phyloP scores from a whole-genome alignment of 2,797 vertebrate species.

The Chelon labrosus region DNA sequence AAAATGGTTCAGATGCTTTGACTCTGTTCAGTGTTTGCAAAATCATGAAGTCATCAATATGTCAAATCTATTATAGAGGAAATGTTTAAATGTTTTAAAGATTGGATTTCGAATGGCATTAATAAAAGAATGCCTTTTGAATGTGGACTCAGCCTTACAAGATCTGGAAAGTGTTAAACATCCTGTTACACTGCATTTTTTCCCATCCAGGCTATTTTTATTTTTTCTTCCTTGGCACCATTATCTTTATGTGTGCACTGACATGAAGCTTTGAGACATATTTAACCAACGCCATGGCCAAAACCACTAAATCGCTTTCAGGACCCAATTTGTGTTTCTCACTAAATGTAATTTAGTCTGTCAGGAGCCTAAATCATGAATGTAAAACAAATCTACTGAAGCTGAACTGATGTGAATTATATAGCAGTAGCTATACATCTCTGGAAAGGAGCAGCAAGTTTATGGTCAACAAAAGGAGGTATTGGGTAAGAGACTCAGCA shows the following conservation, averaged over 20 bases:
- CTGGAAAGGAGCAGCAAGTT: conserved; percentile 25
- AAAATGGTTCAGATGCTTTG: background rate
- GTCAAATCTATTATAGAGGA: background rate
- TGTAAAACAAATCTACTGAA: conserved; percentile 21
- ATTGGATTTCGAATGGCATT: conserved; percentile 9
- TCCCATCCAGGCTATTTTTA: conserved; percentile 1
- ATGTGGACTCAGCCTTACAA: conserved; percentile 5
- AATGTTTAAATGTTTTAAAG: background rate
- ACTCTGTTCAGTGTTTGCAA: too few species aligned
- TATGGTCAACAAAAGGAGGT: conserved; percentile 4
- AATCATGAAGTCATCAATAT: background rate
- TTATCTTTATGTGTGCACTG: conserved; percentile 1
- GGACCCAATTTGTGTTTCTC: background rate
- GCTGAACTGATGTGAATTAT: conserved; percentile 10
- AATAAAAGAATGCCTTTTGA: background rate
- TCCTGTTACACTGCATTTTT: conserved; percentile 27
- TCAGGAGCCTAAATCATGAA: conserved; percentile 5
- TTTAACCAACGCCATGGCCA: conserved; percentile 19
- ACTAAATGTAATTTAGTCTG: conserved; percentile 33
- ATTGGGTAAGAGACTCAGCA: conserved; percentile 18
- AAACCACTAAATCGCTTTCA: conserved; percentile 24
- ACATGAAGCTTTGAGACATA: conserved; percentile 16
- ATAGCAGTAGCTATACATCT: conserved; percentile 14
- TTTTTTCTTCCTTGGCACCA: conserved; percentile 26
- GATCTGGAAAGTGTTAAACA: conserved; percentile 34